Evolutionary conservation across 2,113 vertebrate species (phyloP).

Genomic region (Psittacula cyanocephala): DNA sequence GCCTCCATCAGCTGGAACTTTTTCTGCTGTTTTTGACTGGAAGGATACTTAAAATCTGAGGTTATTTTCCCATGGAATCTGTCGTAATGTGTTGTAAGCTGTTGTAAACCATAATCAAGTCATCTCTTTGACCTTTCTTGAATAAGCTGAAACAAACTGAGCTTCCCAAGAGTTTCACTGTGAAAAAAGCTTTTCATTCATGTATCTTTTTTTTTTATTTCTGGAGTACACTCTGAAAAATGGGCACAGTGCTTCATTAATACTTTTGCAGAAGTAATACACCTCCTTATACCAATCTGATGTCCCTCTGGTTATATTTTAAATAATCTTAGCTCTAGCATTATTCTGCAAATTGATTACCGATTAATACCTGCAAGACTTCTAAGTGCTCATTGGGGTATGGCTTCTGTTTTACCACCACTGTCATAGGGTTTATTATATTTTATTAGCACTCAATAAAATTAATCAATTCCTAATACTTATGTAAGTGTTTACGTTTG

Average conservation of each 20-base stretch:
- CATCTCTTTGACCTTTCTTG: not conserved
- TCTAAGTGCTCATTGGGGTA: fast-evolving
- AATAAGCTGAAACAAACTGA: not conserved
- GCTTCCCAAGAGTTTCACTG: not conserved
- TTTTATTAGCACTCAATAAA: not conserved
- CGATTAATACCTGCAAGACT: not conserved
- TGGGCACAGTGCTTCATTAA: not conserved
- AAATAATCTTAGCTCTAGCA: not conserved
- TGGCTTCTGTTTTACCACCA: not conserved
- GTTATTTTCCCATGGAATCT: not conserved
- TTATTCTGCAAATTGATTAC: not conserved
- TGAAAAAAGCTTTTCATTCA: not conserved
- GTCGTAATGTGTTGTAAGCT: not conserved
- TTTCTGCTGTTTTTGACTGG: not conserved
- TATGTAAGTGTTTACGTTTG: not conserved
- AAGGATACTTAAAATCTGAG: not conserved
- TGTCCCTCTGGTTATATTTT: not conserved
- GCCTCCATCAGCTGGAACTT: not conserved
- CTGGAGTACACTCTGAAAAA: not conserved
- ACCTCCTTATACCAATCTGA: not conserved
- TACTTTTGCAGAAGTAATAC: not conserved
- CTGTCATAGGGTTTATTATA: not conserved
- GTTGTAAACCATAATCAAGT: not conserved
- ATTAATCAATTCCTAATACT: not conserved
- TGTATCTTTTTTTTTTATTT: not conserved